Conservation (phyloP, 2,113 vertebrate species). For the Planiliza haematocheilus region DNA sequence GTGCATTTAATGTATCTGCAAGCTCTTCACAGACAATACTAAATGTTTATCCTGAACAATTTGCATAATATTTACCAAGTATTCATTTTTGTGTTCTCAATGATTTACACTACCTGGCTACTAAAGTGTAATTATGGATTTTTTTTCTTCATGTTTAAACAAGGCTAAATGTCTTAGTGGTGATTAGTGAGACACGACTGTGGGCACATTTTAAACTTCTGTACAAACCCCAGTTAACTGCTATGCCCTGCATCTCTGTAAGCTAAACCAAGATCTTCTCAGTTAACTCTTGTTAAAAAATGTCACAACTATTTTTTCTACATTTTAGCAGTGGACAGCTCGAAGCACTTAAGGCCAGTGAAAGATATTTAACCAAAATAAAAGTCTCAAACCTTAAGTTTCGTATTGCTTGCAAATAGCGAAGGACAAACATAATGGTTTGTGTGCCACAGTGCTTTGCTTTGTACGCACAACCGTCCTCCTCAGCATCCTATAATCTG, state of each 20-base stretch:
- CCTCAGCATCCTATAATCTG: too few relatives aligned
- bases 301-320: too few relatives aligned
- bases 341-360: too few relatives aligned
- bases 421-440: too few relatives aligned
- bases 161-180: background rate
- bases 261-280: background rate
- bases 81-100: background rate
- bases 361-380: too few relatives aligned
- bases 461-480: too few relatives aligned
- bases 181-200: background rate
- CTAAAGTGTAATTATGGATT: background rate
- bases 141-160: background rate
- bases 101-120: background rate
- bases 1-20: background rate
- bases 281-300: background rate
- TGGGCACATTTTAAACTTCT: background rate
- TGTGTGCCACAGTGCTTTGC: too few relatives aligned
- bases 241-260: background rate
- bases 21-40: background rate
- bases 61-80: background rate
- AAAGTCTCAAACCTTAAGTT: too few relatives aligned
- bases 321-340: too few relatives aligned
- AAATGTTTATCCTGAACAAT: background rate
- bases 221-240: background rate
- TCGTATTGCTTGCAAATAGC: too few relatives aligned